phyloP scores from a whole-genome alignment of 2,888 invertebrate species.

The Penaeus monodon region DNA sequence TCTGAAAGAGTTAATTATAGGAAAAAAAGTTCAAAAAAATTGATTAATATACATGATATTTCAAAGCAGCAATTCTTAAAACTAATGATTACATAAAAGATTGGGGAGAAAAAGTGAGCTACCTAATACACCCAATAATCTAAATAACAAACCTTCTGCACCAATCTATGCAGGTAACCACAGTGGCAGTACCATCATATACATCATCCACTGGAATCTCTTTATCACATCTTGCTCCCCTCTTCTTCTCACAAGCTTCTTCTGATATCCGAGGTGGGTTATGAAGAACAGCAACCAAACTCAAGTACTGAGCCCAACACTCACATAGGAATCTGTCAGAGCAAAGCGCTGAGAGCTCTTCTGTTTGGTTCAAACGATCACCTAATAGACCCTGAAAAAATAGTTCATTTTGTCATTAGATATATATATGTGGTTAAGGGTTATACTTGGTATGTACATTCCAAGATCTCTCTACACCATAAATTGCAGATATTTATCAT shows the following conservation, averaged over 20 bases:
- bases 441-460: no score
- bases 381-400: constrained; percentile 37
- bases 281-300: constrained; percentile 50
- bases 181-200: no score
- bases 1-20: not conserved
- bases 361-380: constrained; percentile 27
- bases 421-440: not conserved
- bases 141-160: no score
- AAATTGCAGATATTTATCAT: no score
- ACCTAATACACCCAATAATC: no score
- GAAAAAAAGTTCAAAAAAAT: no score
- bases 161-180: no score
- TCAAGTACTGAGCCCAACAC: constrained; percentile 58
- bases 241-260: not conserved
- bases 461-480: no score
- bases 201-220: not conserved
- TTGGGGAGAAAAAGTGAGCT: no score
- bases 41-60: no score
- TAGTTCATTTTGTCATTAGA: not conserved
- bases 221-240: not conserved
- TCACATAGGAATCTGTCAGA: constrained; percentile 50
- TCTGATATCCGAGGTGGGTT: constrained; percentile 9
- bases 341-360: constrained; percentile 48
- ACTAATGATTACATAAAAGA: no score
- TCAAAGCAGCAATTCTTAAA: no score